Conservation (phyloP, 2,888 invertebrate genomes). For the Aplocera efformata region DNA sequence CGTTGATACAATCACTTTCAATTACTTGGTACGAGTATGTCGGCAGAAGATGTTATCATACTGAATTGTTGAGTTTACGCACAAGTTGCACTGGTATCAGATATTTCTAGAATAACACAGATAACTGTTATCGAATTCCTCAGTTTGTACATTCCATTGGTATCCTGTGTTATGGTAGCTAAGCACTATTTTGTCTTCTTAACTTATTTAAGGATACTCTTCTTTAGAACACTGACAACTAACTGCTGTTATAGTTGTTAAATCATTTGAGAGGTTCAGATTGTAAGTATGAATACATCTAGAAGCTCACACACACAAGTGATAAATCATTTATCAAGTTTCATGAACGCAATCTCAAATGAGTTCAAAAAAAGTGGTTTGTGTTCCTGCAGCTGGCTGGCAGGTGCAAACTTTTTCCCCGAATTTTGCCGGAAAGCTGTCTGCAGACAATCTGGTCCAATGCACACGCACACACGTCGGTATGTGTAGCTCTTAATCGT, state of each 20-base stretch:
- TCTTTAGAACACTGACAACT: too few relatives aligned
- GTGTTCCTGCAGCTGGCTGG: slow-evolving; percentile 34
- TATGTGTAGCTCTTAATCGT: not conserved
- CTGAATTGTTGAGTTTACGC: slow-evolving; percentile 3
- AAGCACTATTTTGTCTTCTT: too few relatives aligned
- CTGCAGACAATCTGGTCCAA: not conserved
- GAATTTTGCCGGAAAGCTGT: slow-evolving; percentile 33
- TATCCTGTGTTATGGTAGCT: too few relatives aligned
- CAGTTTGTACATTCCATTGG: too few relatives aligned
- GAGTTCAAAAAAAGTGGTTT: slow-evolving; percentile 26
- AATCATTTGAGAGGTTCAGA: too few relatives aligned
- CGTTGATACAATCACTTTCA: slow-evolving; percentile 15
- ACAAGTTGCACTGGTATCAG: not conserved
- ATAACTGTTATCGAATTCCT: too few relatives aligned
- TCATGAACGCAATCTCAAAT: slow-evolving; percentile 9
- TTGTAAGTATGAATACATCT: too few relatives aligned
- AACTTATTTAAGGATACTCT: too few relatives aligned
- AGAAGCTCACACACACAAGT: not conserved
- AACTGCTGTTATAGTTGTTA: too few relatives aligned
- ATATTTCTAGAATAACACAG: not conserved
- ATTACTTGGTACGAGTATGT: slow-evolving; percentile 14
- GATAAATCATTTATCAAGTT: slow-evolving; percentile 12
- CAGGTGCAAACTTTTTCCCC: slow-evolving; percentile 55
- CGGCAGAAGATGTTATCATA: not conserved
- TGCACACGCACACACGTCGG: slow-evolving; percentile 2